Evolutionary conservation across 2,797 vertebrate species (phyloP).

Genomic region (Sebastes matsubarae): DNA sequence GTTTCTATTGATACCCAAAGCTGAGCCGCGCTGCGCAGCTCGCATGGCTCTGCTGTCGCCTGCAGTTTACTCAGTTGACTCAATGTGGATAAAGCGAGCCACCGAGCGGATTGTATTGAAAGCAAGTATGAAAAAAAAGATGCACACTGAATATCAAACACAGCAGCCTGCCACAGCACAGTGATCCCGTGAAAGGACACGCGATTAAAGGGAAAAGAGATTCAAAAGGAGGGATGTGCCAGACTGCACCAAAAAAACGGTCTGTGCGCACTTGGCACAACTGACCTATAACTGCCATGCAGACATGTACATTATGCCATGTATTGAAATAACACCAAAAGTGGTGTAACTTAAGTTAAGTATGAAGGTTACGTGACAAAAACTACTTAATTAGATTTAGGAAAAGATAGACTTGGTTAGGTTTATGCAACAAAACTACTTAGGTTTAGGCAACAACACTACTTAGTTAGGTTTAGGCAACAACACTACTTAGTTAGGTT

Average conservation of each 20-base stretch:
- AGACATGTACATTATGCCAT: not conserved
- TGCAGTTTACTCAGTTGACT: conserved; percentile 71
- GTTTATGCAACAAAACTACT: too few relatives aligned
- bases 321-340: not conserved
- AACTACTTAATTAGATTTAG: too few relatives aligned
- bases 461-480: too few relatives aligned
- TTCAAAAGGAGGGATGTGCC: conserved; percentile 7
- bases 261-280: conserved; percentile 57
- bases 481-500: too few relatives aligned
- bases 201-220: not conserved
- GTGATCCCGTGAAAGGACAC: conserved; percentile 21
- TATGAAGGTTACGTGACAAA: too few relatives aligned
- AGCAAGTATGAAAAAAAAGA: conserved; percentile 39
- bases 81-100: conserved; percentile 57
- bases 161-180: conserved; percentile 1
- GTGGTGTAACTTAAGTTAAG: too few relatives aligned
- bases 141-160: conserved; percentile 62
- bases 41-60: conserved; percentile 32
- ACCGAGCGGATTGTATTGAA: conserved; percentile 45
- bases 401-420: too few relatives aligned
- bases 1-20: conserved; percentile 52
- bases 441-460: too few relatives aligned
- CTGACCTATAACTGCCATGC: conserved; percentile 14
- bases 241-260: conserved; percentile 8
- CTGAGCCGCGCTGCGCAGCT: conserved; percentile 33